Base-by-base conservation (phyloP, 2,888 invertebrate genomes). In the Petrolisthes cinctipes region DNA sequence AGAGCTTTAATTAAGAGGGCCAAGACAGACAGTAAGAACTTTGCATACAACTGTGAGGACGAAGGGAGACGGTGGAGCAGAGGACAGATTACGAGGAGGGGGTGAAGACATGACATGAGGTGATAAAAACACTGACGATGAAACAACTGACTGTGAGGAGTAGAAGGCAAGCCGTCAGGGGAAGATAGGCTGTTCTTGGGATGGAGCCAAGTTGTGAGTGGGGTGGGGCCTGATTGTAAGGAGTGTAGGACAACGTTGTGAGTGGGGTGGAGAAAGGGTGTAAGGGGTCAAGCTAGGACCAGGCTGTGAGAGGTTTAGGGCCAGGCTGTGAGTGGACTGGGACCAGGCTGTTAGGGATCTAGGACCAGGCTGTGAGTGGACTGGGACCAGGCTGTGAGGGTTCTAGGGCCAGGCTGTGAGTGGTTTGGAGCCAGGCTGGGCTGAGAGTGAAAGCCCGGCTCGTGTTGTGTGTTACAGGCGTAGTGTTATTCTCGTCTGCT, bases 401-500 rank as follows among this genome's bases (percentile, higher is more conserved):
- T 5, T 75, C 20, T 37, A 17, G 75, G n/a, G 75, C 9, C n/a
- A n/a, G 9, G n/a, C 75, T 23, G 80, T 54, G 76, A 56, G 68
- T 37, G 85, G 73, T 54, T 53, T 56, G 85, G 79, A 85, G 85
- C 68, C 54, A 57, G 57, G 85, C 71, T 78, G 83, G 57, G 57
- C 20, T 56, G 73, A 80, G 73, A 82, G 86, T 56, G 80, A 81
- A 73, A 37, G 80, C 4, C 79, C 11, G 79, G 53, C 20, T 76
- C 23, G 51, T 54, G 51, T 7, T 79, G 51, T 51, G 37, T 79
- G 68, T 88, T 90, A 80, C 97, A 97, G 97, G 97, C 93, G 97
- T 98, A 93, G 97, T 98, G 93, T 96, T 98, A 93, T 98, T 98
- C 95, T 97, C 97, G 93, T 97, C 97, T 94, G 97, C 97, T 92